phyloP scores from a whole-genome alignment of 1,140 invertebrate genomes.

The Camponotus pennsylvanicus region DNA sequence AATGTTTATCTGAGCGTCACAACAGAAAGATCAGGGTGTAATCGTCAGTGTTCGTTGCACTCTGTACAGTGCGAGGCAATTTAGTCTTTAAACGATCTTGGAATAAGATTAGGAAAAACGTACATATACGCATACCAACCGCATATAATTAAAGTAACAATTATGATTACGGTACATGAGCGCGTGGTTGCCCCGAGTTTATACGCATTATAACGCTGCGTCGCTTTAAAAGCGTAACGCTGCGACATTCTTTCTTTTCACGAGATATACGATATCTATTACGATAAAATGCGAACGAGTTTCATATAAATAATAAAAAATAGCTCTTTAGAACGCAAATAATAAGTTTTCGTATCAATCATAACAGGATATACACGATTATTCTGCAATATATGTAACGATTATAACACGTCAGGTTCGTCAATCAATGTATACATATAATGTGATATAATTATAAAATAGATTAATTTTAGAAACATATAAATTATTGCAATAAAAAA shows the following conservation, averaged over 20 bases:
- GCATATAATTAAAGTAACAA: conserved; percentile 79
- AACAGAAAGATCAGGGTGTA: background rate
- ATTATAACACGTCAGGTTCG: background rate
- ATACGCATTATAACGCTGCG: conserved; percentile 11
- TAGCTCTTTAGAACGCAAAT: background rate
- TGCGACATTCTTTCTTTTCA: background rate
- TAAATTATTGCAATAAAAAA: no score
- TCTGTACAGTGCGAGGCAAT: conserved; percentile 29
- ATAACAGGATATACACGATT: no score
- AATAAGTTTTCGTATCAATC: background rate
- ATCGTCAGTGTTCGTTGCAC: conserved; percentile 14
- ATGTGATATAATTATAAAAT: no score
- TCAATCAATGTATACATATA: background rate
- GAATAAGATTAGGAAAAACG: conserved; percentile 42
- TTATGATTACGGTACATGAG: conserved; percentile 81
- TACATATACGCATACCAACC: conserved; percentile 38
- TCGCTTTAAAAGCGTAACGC: conserved; percentile 6
- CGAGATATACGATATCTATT: background rate
- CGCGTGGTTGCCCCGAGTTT: conserved; percentile 71
- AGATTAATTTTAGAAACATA: no score
- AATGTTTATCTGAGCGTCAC: background rate
- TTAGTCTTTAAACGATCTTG: conserved; percentile 40
- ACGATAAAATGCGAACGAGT: conserved; percentile 2
- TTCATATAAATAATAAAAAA: background rate
- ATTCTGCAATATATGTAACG: background rate